phyloP scores from a whole-genome alignment of 2,888 invertebrate genomes.

The Chloromyia formosa region DNA sequence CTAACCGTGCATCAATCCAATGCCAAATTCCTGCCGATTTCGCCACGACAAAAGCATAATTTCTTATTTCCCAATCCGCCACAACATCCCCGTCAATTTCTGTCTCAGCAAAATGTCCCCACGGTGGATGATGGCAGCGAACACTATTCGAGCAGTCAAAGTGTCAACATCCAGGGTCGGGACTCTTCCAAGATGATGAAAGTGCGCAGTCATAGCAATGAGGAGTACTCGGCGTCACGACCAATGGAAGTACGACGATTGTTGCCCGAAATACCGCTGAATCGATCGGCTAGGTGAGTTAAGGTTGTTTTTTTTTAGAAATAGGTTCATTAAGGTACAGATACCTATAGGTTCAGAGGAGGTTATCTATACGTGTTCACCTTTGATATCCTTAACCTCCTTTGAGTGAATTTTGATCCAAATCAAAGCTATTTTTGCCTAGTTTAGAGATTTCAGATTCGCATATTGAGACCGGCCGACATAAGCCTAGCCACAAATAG shows the following conservation, averaged over 20 bases:
- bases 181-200: conserved; percentile 63
- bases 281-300: conserved; percentile 55
- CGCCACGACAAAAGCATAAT: conserved; percentile 61
- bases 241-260: conserved; percentile 58
- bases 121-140: conserved; percentile 57
- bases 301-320: conserved; percentile 51
- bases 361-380: too few relatives aligned
- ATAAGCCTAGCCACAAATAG: too few relatives aligned
- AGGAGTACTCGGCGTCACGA: conserved; percentile 61
- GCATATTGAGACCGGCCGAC: too few relatives aligned
- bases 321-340: conserved; percentile 4
- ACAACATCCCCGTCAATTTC: conserved; percentile 59
- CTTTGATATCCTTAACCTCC: too few relatives aligned
- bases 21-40: conserved; percentile 61
- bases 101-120: conserved; percentile 63
- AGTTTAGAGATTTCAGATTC: too few relatives aligned
- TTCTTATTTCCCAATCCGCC: conserved; percentile 61
- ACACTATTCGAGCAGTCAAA: conserved; percentile 62
- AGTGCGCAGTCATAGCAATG: conserved; percentile 63
- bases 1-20: conserved; percentile 57
- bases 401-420: too few relatives aligned
- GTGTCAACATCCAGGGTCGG: conserved; percentile 60
- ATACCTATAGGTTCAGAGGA: too few relatives aligned
- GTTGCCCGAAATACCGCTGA: conserved; percentile 60
- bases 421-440: too few relatives aligned